Evolutionary conservation across 2,797 vertebrate genomes (phyloP).

Genomic region (Helarctos malayanus): DNA sequence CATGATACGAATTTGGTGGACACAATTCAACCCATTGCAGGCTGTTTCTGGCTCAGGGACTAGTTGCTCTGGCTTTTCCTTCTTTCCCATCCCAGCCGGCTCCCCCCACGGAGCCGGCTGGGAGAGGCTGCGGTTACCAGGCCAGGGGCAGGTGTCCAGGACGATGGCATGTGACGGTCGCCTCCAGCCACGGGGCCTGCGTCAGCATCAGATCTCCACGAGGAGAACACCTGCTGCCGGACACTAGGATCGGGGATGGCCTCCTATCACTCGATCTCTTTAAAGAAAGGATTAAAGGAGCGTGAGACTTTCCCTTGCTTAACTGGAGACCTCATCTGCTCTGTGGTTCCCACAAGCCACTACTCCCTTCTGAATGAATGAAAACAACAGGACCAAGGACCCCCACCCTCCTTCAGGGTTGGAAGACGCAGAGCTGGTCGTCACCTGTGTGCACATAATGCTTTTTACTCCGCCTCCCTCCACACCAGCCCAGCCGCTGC

Average conservation of each 20-base stretch:
- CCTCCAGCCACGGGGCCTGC: rapidly evolving
- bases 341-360: not conserved
- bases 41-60: not conserved
- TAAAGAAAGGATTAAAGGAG: not conserved
- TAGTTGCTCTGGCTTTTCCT: not conserved
- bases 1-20: rapidly evolving
- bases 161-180: not conserved
- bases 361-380: rapidly evolving
- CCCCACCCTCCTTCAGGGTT: rapidly evolving
- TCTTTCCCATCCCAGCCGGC: rapidly evolving
- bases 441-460: rapidly evolving
- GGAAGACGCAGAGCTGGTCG: not conserved
- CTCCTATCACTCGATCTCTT: not conserved
- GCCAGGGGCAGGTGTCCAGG: not conserved
- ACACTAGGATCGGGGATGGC: rapidly evolving
- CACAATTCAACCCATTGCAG: no score
- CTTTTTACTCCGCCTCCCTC: not conserved
- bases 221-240: rapidly evolving
- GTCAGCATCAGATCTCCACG: rapidly evolving
- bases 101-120: rapidly evolving
- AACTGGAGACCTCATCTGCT: rapidly evolving
- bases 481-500: rapidly evolving
- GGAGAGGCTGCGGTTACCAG: not conserved
- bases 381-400: rapidly evolving
- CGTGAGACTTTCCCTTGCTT: not conserved